Evolutionary conservation across 1,140 invertebrate species (phyloP), one percentile per base, ranked within the genome.

Genomic region (Lucilia cuprina): DNA sequence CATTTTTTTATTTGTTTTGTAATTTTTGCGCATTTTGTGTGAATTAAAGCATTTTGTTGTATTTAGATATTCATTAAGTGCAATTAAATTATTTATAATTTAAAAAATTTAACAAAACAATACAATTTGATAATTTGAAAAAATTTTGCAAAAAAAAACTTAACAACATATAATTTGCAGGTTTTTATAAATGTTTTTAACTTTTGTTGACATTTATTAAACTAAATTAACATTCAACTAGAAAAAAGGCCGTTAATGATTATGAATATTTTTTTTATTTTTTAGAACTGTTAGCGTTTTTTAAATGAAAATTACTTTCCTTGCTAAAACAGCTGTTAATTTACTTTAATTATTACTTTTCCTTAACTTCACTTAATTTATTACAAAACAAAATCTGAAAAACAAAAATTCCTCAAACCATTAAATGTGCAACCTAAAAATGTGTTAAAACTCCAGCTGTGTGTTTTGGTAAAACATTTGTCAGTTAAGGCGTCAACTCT

Each of bases 41-140:
- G 12, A 55, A 55, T 17, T 55, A n/a, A 55, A 55, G 50, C 65
- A 70, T 25, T 70, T 21, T 70, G 65, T 70, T 70, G 65, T 70
- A 70, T 70, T 70, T 70, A 70, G 65, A 70, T n/a, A 70, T 70
- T 70, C 65, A 70, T 70, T 70, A 70, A 70, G 65, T 70, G 65
- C 65, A 70, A 70, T 70, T 70, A 70, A 70, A 70, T 70, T 70
- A 70, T 70, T n/a, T 25, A 70, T 70, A 10, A 70, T 70, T 70
- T 70, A n/a, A 21, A 19, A 70, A 70, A 70, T 70, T 70, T 70
- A 25, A 25, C 65, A 70, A 70, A 70, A 41, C 35, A 41, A 41
- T 41, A 41, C 35, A 41, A 41, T 41, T 5, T 55, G 35, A 41
- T 41, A 41, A 41, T 41, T 41, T 41, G 8, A 41, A 41, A 41